Conservation (phyloP, 1,140 invertebrate species). For the Sitophilus oryzae region DNA sequence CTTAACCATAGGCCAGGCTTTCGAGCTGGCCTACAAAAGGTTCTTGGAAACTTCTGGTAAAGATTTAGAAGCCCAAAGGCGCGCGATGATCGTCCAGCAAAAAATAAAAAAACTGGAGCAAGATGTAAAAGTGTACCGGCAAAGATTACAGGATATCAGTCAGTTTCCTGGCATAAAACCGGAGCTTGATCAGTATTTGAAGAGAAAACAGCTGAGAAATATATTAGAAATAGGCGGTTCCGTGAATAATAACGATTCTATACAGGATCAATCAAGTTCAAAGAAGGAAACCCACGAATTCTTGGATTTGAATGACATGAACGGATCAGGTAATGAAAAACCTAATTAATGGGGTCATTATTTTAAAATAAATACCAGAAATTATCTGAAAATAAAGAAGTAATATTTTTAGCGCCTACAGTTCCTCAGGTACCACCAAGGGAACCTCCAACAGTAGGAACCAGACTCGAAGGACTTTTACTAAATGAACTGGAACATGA, state of each 20-base stretch:
- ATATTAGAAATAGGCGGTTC: slow-evolving; percentile 34
- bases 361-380: too few relatives aligned
- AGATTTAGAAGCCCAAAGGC: slow-evolving; percentile 66
- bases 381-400: not conserved
- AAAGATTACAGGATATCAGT: slow-evolving; percentile 57
- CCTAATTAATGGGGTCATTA: not conserved
- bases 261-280: slow-evolving; percentile 12
- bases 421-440: slow-evolving; percentile 56
- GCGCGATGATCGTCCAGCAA: slow-evolving; percentile 66
- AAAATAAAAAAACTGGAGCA: slow-evolving; percentile 64
- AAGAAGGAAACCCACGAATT: slow-evolving; percentile 4
- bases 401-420: slow-evolving; percentile 49
- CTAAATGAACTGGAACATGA: slow-evolving; percentile 75
- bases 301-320: slow-evolving; percentile 18
- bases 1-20: slow-evolving; percentile 93
- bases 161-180: slow-evolving; percentile 39
- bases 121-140: slow-evolving; percentile 64
- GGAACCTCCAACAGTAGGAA: slow-evolving; percentile 61
- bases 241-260: slow-evolving; percentile 9
- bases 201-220: slow-evolving; percentile 38
- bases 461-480: slow-evolving; percentile 74
- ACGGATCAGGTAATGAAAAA: slow-evolving; percentile 10
- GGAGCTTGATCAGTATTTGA: slow-evolving; percentile 42
- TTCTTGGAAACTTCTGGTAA: slow-evolving; percentile 74
- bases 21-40: slow-evolving; percentile 90